A percentile compares a stretch with the other conserved stretches of the same genome.
Conservation (phyloP, 2,113 vertebrate genomes). For the Tragelaphus buxtoni region DNA sequence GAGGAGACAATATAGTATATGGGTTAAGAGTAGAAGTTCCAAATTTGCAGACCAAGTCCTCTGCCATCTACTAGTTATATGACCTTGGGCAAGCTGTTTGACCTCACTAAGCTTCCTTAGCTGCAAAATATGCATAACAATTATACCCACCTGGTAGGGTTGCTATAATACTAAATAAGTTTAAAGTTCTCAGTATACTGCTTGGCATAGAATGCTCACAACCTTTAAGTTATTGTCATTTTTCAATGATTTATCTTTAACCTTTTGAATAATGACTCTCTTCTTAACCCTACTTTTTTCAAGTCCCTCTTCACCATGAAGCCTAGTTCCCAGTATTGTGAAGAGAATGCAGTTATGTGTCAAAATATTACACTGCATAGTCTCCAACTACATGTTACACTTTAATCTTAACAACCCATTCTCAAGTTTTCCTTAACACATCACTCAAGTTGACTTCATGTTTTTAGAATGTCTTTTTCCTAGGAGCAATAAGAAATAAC, state of each 20-base stretch:
- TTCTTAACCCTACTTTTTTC: background rate
- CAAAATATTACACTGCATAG: background rate
- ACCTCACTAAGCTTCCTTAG: background rate
- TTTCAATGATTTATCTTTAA: background rate
- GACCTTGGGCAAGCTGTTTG: background rate
- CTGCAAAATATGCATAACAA: background rate
- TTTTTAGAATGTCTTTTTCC: background rate
- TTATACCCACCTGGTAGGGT: background rate
- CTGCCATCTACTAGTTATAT: background rate
- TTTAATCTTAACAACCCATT: background rate
- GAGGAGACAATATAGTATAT: background rate
- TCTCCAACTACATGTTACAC: background rate
- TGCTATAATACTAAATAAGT: conserved; percentile 20
- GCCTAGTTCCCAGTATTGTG: background rate
- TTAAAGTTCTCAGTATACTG: background rate
- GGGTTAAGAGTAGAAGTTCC: background rate
- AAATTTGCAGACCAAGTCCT: background rate
- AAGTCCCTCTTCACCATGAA: background rate
- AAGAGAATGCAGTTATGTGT: background rate
- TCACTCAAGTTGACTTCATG: background rate
- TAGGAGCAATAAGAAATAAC: background rate
- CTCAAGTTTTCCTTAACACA: background rate
- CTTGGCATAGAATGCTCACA: background rate
- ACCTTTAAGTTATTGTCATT: conserved; percentile 2
- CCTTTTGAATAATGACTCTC: background rate